Conservation (phyloP, 2,888 invertebrate genomes). For the Pollenia angustigena region DNA sequence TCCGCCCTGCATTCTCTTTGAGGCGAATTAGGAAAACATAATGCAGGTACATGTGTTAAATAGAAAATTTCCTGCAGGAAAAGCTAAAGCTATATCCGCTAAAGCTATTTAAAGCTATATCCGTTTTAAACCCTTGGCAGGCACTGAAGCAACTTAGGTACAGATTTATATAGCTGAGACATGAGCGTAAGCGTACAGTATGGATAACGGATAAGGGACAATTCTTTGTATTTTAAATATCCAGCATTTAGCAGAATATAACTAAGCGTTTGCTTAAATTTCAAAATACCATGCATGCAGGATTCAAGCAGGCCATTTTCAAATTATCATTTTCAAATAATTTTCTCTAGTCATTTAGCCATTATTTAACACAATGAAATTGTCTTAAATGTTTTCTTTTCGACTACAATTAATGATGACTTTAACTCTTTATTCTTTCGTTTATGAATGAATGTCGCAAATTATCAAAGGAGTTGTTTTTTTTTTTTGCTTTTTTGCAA, state of each 20-base stretch:
- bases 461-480: constrained; percentile 31
- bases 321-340: neutral
- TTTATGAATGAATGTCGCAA: constrained; percentile 58
- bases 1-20: neutral
- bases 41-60: neutral
- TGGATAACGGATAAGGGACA: neutral
- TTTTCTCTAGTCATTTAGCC: constrained; percentile 46
- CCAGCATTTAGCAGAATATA: neutral
- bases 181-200: neutral
- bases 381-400: constrained; percentile 5
- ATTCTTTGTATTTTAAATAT: neutral
- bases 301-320: neutral
- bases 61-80: constrained; percentile 47
- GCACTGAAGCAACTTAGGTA: constrained; percentile 1
- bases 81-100: constrained; percentile 15
- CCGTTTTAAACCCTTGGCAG: constrained; percentile 39
- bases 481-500: neutral
- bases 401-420: constrained; percentile 42
- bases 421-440: constrained; percentile 36
- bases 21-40: neutral
- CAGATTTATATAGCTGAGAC: neutral
- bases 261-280: neutral
- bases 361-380: constrained; percentile 35
- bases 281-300: neutral
- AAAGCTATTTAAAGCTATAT: constrained; percentile 53